Base-by-base conservation (phyloP, 2,888 invertebrate species). In the Eumacrocentrus americanus region DNA sequence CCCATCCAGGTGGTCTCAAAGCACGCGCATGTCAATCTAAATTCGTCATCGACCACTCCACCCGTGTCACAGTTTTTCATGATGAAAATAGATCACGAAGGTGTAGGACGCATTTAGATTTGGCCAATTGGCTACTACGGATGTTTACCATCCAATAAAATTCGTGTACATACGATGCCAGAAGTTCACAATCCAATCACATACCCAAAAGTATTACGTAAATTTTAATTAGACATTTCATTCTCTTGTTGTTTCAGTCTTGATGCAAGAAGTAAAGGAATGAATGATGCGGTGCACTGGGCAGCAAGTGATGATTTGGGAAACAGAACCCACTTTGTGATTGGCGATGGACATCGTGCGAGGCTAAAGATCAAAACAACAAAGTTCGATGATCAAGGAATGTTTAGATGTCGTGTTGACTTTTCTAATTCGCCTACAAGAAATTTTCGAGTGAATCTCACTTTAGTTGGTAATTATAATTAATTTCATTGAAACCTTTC, bases 381-480 rank as follows among this genome's bases (percentile, higher is more conserved):
- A 60, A 86, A 86, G 58, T 81, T 84, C 42, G 85, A 86, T 22
- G 94, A 95, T 72, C 91, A 92, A 70, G 95, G 94, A 2, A 82
- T 92, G 38, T 95, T 93, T 80, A 85, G 95, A 59, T 95, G 95
- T 80, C 85, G 95, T 69, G 91, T 95, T 67, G 95, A 95, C 83
- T 95, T 94, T 77, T 87, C 90, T 63, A 90, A 94, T 81, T 91
- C 93, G 0, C 94, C 94, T 0, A 95, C 95, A 0, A 87, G 91
- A 72, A 95, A 95, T 81, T 92, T 90, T 75, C 86, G 88, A 74
- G 89, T 94, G 74, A 94, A 93, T 78, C 85, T 95, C 70, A 93
- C 92, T 70, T 88, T 95, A 77, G 89, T 95, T 75, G 93, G 95
- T 95, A 82, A 87, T 91, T 84, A 61, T 40, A 16, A n/a, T 6